A percentile compares a stretch with the other conserved stretches of the same genome.
Evolutionary conservation across 2,888 invertebrate species (phyloP).

Genomic region (Muscina levida): DNA sequence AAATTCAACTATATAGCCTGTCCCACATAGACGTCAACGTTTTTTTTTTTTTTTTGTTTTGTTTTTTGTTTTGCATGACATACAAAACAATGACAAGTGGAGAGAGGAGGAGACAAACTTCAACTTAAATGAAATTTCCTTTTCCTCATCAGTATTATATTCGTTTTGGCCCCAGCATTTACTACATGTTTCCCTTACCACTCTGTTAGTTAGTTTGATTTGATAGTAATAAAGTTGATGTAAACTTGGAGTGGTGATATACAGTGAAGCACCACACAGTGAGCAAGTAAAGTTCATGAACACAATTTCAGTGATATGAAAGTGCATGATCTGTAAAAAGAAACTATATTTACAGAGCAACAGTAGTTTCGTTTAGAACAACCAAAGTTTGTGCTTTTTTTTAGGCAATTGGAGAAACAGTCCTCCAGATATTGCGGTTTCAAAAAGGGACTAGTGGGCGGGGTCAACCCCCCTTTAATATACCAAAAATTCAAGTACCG

Average conservation of each 20-base stretch:
- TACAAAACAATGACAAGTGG: background rate
- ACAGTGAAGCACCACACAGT: background rate
- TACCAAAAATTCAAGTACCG: too few species aligned
- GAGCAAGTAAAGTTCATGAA: too few species aligned
- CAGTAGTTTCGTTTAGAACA: too few species aligned
- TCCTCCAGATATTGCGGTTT: too few species aligned
- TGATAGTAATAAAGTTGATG: conserved; percentile 40
- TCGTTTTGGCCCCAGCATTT: conserved; percentile 10
- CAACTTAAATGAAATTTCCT: conserved; percentile 50
- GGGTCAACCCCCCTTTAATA: too few species aligned
- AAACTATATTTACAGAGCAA: too few species aligned
- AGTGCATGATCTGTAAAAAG: too few species aligned
- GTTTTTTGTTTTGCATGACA: background rate
- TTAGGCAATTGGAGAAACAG: background rate
- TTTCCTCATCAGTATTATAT: conserved; percentile 38
- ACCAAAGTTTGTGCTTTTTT: too few species aligned
- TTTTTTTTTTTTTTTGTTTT: too few species aligned
- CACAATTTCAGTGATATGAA: too few species aligned
- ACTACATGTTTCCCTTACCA: background rate
- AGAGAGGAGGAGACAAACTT: background rate
- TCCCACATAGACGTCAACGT: background rate
- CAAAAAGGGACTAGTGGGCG: background rate
- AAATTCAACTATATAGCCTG: conserved; percentile 34
- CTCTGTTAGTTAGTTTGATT: conserved; percentile 26
- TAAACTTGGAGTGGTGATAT: conserved; percentile 27